These are phyloP conservation scores for Bombus cullumanus DNA, from an alignment of 1,140 invertebrate species.

Conservation along the genomic window DNA sequence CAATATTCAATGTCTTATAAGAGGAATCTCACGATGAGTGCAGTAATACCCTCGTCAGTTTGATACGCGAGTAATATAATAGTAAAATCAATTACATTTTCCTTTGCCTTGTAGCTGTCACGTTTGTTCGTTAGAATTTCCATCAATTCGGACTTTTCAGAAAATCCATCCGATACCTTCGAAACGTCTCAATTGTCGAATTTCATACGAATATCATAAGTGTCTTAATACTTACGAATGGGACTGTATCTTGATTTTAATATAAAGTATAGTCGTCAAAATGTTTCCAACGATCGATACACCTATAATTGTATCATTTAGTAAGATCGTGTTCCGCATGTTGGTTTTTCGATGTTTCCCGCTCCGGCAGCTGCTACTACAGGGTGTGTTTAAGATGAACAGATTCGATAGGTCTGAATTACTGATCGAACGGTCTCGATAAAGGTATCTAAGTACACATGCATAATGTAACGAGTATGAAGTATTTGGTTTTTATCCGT, in stretches of 20 bases:
- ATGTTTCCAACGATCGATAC: slow-evolving; percentile 5
- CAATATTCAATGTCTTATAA: no score
- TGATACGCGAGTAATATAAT: no score
- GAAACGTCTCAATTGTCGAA: background rate
- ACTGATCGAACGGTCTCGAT: background rate
- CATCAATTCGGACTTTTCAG: no score
- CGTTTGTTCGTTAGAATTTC: no score
- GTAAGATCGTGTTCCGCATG: background rate
- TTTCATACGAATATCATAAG: background rate
- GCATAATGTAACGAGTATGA: no score
- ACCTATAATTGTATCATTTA: slow-evolving; percentile 1
- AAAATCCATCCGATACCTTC: no score
- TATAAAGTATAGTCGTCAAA: background rate
- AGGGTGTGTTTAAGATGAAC: slow-evolving; percentile 20
- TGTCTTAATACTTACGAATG: background rate
- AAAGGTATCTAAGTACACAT: background rate
- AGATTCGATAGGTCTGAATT: slow-evolving; percentile 8
- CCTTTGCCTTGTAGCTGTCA: no score
- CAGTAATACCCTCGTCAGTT: no score
- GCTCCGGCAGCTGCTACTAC: background rate
- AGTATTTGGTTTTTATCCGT: background rate
- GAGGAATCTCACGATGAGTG: no score
- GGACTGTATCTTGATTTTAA: background rate
- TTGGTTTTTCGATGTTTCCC: background rate
- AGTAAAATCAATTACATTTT: no score